Conservation (phyloP, 2,888 invertebrate species). For the Xestia c-nigrum region DNA sequence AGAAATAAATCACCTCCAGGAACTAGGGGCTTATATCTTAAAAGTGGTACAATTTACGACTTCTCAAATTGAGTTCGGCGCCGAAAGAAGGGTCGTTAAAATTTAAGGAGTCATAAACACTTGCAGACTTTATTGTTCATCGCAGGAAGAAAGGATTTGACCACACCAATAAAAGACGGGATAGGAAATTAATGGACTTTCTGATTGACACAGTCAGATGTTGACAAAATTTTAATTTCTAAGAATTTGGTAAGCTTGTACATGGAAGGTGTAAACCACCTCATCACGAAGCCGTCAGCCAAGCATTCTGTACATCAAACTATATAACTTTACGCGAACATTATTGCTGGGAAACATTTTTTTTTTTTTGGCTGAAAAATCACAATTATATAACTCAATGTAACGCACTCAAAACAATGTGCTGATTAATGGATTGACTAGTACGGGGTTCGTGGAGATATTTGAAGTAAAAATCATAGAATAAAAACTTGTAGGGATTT, state of each 20-base stretch:
- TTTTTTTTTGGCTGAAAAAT: no score
- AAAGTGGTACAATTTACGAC: conserved; percentile 48
- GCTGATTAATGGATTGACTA: no score
- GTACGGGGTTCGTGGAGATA: no score
- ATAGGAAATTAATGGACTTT: neutral
- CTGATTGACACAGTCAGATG: neutral
- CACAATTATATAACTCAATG: no score
- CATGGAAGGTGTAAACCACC: neutral
- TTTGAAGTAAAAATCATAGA: no score
- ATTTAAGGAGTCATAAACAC: conserved; percentile 44
- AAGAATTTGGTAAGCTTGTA: neutral
- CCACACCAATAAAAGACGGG: neutral
- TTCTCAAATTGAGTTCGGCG: conserved; percentile 35
- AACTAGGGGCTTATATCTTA: conserved; percentile 15
- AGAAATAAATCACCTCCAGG: conserved; percentile 31
- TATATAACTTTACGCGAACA: no score
- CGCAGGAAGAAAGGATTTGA: conserved; percentile 12
- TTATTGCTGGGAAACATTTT: no score
- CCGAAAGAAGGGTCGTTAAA: conserved; percentile 47
- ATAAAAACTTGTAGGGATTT: no score
- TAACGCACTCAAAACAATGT: no score
- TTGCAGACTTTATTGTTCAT: conserved; percentile 27
- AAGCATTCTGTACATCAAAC: no score
- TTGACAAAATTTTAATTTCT: neutral
- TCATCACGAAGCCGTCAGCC: no score